Evolutionary conservation across 2,888 invertebrate species (phyloP).

Genomic region (Heliconius sara): DNA sequence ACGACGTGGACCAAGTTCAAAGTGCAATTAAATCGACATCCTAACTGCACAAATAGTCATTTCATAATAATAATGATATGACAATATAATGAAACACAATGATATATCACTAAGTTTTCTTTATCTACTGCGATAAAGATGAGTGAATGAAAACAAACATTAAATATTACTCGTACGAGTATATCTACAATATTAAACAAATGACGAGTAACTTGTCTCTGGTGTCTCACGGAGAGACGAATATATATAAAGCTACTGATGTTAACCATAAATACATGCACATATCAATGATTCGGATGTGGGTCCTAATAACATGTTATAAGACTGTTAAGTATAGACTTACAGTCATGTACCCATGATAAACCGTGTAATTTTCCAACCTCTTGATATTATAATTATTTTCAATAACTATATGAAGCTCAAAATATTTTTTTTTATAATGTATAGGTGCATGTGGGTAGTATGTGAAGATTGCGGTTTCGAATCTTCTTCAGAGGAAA

Average conservation of each 20-base stretch:
- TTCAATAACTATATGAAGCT: neutral
- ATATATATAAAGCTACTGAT: neutral
- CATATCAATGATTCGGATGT: constrained; percentile 22
- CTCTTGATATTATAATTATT: constrained; percentile 21
- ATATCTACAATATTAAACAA: neutral
- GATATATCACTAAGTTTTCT: neutral
- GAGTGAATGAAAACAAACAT: neutral
- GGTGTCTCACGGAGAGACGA: neutral
- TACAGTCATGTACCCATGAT: neutral
- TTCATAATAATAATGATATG: neutral
- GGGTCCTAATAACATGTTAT: constrained; percentile 21
- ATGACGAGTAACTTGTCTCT: neutral
- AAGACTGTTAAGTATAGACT: constrained; percentile 21
- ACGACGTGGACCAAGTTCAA: no score
- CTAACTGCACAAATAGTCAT: neutral
- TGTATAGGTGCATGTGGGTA: neutral
- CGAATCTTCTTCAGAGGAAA: neutral
- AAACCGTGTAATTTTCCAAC: neutral
- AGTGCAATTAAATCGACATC: neutral
- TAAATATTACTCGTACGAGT: neutral
- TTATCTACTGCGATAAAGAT: neutral
- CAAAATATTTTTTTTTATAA: neutral
- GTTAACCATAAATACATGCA: constrained; percentile 5
- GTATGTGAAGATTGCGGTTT: neutral
- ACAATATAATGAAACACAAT: neutral